Percentiles rank a stretch among this genome's conserved stretches.
phyloP scores from a whole-genome alignment of 64 coral and sea anemone species.

The Montipora capricornis region DNA sequence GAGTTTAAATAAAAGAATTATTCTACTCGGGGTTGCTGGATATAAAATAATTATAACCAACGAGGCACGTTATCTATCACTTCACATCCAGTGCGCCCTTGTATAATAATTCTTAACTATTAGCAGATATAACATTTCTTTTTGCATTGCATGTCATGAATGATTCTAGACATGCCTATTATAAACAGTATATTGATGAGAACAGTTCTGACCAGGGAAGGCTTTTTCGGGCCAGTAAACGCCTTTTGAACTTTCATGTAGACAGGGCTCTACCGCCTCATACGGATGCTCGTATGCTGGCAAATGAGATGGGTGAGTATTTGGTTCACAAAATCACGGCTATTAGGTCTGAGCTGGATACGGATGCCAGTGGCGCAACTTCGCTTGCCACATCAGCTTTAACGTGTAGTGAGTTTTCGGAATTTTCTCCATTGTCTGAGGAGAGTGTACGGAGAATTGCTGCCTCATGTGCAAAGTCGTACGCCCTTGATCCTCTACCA shows the following conservation, averaged over 20 bases:
- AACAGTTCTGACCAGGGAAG: too few species aligned
- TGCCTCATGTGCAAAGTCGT: constrained; percentile 6
- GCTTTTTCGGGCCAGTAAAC: neutral
- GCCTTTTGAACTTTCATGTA: constrained; percentile 10
- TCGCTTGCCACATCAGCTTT: constrained; percentile 4
- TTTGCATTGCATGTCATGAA: too few species aligned
- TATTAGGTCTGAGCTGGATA: neutral
- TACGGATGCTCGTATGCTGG: constrained; percentile 11
- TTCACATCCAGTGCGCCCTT: too few species aligned
- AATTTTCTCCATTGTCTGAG: constrained; percentile 14
- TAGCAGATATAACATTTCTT: too few species aligned
- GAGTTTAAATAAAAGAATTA: too few species aligned
- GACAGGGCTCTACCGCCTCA: neutral
- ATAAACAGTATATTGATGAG: too few species aligned
- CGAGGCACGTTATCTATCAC: too few species aligned
- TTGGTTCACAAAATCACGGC: constrained; percentile 13
- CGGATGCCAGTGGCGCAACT: constrained; percentile 6
- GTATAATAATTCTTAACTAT: too few species aligned
- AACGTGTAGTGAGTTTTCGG: constrained; percentile 9
- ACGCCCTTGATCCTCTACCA: constrained; percentile 7
- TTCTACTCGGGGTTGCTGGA: too few species aligned
- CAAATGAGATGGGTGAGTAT: constrained; percentile 13
- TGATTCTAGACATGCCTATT: too few species aligned
- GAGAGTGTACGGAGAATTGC: constrained; percentile 12
- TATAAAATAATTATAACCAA: too few species aligned